phyloP scores from a whole-genome alignment of 1,140 invertebrate species.

The Zaprionus kolodkinae region DNA sequence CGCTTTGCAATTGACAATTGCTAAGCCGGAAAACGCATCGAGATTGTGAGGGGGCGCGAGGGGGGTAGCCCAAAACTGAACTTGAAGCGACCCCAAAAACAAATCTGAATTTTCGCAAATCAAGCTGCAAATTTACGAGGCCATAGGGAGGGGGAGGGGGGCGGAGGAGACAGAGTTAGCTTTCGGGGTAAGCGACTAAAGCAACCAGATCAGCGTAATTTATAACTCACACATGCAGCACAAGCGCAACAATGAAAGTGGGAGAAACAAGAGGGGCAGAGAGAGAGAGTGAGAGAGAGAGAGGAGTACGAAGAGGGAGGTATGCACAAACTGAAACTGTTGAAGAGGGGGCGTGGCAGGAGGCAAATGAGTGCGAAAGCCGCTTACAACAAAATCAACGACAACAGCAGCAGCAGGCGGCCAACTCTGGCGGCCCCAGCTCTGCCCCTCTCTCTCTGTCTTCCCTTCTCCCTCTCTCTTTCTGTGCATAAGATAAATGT shows the following conservation, averaged over 20 bases:
- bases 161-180: constrained; percentile 22
- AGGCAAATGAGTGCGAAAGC: constrained; percentile 56
- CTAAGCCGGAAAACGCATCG: constrained; percentile 15
- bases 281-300: neutral
- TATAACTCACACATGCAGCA: constrained; percentile 49
- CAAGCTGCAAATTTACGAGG: constrained; percentile 60
- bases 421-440: neutral
- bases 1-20: constrained; percentile 40
- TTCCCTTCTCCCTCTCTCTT: neutral
- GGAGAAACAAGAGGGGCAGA: neutral
- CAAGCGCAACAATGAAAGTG: constrained; percentile 37
- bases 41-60: neutral
- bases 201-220: constrained; percentile 69
- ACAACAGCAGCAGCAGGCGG: constrained; percentile 39
- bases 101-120: constrained; percentile 41
- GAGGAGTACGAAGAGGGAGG: neutral
- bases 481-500: constrained; percentile 60
- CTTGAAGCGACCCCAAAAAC: neutral
- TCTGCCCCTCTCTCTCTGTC: neutral
- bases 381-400: constrained; percentile 67
- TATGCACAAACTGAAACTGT: neutral
- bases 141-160: neutral
- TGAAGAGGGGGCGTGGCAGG: neutral
- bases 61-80: neutral
- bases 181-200: constrained; percentile 27